A percentile compares a stretch with the other conserved stretches of the same genome.
Conservation (phyloP, 1,140 invertebrate species). For the Batillaria attramentaria region DNA sequence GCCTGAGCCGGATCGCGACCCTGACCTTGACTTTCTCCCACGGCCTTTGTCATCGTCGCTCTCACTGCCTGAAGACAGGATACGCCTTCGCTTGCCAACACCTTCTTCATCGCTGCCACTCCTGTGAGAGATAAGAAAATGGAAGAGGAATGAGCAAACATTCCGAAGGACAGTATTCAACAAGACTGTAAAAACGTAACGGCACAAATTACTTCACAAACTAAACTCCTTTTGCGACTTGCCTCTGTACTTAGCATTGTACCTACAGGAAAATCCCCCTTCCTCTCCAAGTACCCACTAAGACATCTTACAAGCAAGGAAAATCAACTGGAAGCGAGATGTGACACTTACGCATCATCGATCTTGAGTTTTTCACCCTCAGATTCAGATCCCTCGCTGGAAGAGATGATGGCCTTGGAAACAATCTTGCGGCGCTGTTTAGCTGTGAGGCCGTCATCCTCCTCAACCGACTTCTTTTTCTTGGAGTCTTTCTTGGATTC, state of each 20-base stretch:
- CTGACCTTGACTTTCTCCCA: constrained; percentile 56
- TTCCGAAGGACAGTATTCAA: background rate
- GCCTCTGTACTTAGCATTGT: background rate
- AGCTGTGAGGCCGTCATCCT: constrained; percentile 80
- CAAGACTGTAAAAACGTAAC: background rate
- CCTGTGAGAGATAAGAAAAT: constrained; percentile 61
- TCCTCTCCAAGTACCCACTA: background rate
- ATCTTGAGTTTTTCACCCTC: constrained; percentile 77
- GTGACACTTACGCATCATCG: constrained; percentile 66
- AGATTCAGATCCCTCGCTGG: constrained; percentile 86
- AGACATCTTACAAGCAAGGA: background rate
- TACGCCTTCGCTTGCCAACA: constrained; percentile 70
- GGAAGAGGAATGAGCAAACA: constrained; percentile 3
- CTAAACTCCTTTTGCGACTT: background rate
- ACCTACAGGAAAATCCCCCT: background rate
- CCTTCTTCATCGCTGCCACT: constrained; percentile 72
- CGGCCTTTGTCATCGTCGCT: constrained; percentile 51
- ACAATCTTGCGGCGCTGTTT: constrained; percentile 91
- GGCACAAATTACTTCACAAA: background rate
- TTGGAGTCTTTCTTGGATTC: constrained; percentile 44
- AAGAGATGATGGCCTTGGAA: constrained; percentile 96
- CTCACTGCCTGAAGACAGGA: constrained; percentile 67
- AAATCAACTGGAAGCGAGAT: no score
- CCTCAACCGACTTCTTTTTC: constrained; percentile 53
- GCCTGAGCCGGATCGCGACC: constrained; percentile 59